phyloP scores from a whole-genome alignment of 2,888 invertebrate genomes.

The Galerucella calmariensis region DNA sequence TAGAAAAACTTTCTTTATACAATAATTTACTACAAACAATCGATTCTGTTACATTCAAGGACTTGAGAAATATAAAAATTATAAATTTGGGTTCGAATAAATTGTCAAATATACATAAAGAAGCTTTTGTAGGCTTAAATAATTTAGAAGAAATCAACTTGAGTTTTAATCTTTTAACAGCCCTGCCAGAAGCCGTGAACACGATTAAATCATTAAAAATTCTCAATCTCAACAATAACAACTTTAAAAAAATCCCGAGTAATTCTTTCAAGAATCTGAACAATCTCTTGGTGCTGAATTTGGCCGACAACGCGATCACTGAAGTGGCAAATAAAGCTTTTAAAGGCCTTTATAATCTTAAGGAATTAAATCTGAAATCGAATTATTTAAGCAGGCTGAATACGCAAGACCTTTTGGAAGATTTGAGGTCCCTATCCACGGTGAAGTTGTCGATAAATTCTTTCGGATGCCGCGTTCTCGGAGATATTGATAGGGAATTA shows the following conservation, averaged over 20 bases:
- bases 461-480: conserved; percentile 35
- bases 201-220: conserved; percentile 32
- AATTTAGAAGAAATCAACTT: conserved; percentile 39
- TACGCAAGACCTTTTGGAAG: conserved; percentile 35
- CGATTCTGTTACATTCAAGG: conserved; percentile 27
- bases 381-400: conserved; percentile 43
- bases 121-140: conserved; percentile 35
- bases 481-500: conserved; percentile 33
- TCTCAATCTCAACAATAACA: conserved; percentile 38
- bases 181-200: conserved; percentile 27
- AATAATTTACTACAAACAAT: conserved; percentile 33
- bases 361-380: conserved; percentile 42
- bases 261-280: conserved; percentile 35
- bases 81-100: conserved; percentile 39
- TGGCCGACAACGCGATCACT: conserved; percentile 39
- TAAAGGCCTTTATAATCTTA: conserved; percentile 33
- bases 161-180: conserved; percentile 39
- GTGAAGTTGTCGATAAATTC: conserved; percentile 41
- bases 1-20: conserved; percentile 40
- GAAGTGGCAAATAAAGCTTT: conserved; percentile 34
- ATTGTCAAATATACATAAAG: conserved; percentile 28
- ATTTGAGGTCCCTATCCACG: conserved; percentile 30
- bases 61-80: conserved; percentile 32
- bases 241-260: conserved; percentile 35
- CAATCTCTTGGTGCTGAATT: conserved; percentile 39